Percentiles rank a stretch among this genome's conserved stretches.
phyloP scores from a whole-genome alignment of 2,888 invertebrate species.

The Pristionchus arcanus region DNA sequence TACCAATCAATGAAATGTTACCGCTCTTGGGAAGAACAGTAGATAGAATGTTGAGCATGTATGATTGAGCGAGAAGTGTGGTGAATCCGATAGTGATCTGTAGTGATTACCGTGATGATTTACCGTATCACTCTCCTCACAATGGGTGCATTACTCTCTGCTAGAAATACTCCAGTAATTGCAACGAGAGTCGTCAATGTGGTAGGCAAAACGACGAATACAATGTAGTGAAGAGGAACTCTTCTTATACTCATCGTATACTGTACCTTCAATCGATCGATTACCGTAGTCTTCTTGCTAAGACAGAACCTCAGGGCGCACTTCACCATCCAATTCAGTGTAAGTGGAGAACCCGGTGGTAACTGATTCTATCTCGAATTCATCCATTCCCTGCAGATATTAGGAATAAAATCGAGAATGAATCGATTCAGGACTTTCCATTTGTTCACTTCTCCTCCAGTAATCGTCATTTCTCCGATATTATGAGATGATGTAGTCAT shows the following conservation, averaged over 20 bases:
- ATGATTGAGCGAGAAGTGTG: slow-evolving; percentile 19
- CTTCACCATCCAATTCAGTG: slow-evolving; percentile 6
- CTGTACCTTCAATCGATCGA: slow-evolving; percentile 28
- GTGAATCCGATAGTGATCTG: slow-evolving; percentile 39
- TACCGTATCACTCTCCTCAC: slow-evolving; percentile 4
- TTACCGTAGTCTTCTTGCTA: neutral
- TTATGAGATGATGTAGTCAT: slow-evolving; percentile 8
- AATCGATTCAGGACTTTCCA: neutral
- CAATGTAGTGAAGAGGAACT: slow-evolving; percentile 10
- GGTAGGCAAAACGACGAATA: slow-evolving; percentile 15
- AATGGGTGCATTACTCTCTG: neutral
- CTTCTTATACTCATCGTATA: slow-evolving; percentile 19
- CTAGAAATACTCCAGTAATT: slow-evolving; percentile 19
- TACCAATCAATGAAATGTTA: slow-evolving; percentile 31
- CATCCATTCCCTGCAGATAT: neutral
- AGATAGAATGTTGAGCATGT: slow-evolving; percentile 44
- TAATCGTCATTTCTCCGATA: slow-evolving; percentile 6
- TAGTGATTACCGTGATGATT: neutral
- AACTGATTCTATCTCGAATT: slow-evolving; percentile 32
- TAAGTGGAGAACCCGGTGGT: neutral
- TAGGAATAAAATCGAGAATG: neutral
- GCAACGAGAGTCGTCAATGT: neutral
- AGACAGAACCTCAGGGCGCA: neutral
- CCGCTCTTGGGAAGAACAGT: slow-evolving; percentile 44
- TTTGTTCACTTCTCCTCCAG: neutral